These are phyloP conservation scores for Remorina albescens DNA, from an alignment of 2,797 vertebrate genomes.

Conservation along the genomic window DNA sequence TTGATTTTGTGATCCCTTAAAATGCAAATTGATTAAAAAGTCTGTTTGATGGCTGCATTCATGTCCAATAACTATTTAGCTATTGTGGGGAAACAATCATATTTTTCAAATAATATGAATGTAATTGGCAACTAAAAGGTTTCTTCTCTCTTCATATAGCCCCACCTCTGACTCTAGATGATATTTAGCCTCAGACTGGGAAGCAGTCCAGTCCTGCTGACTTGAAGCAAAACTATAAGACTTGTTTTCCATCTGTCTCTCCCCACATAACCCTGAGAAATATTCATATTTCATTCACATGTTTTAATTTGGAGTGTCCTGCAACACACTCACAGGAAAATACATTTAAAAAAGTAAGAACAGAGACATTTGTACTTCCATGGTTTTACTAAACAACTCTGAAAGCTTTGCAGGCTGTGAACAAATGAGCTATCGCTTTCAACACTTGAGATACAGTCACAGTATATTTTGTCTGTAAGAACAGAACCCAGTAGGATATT, in stretches of 20 bases:
- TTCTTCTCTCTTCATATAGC: conserved; percentile 21
- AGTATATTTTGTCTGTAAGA: conserved; percentile 43
- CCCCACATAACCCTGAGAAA: conserved; percentile 16
- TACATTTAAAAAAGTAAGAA: conserved; percentile 21
- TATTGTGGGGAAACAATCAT: too few relatives aligned
- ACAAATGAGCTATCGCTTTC: conserved; percentile 50
- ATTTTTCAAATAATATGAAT: conserved; percentile 41
- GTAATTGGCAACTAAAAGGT: conserved; percentile 34
- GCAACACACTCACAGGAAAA: neutral
- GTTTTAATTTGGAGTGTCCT: conserved; percentile 4
- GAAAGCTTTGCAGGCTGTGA: conserved; percentile 39
- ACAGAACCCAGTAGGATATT: conserved; percentile 27
- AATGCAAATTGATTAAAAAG: neutral
- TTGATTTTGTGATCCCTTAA: neutral
- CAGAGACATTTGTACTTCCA: neutral
- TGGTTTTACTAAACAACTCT: conserved; percentile 27
- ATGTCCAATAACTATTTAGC: conserved; percentile 4
- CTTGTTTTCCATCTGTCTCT: neutral
- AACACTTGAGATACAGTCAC: conserved; percentile 29
- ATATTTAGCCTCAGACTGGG: conserved; percentile 9
- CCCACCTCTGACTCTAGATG: conserved; percentile 33
- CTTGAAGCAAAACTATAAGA: conserved; percentile 16
- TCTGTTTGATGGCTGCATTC: conserved; percentile 6
- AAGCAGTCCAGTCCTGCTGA: conserved; percentile 20
- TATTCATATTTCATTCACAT: neutral